These are phyloP conservation scores for Eremophila alpestris DNA, from an alignment of 2,797 vertebrate species.

Conservation along the genomic window DNA sequence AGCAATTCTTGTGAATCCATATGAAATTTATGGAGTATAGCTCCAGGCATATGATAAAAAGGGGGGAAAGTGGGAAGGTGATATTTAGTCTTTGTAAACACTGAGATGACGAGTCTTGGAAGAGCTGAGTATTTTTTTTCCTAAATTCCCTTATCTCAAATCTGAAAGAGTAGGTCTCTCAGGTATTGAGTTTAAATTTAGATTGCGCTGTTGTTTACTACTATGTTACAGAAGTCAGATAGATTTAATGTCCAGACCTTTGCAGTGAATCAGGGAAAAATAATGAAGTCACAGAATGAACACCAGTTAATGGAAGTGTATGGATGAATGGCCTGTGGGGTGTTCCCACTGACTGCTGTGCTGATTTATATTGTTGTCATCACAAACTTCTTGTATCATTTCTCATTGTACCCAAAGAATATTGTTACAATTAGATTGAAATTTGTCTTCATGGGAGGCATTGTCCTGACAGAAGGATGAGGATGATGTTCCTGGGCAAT, in stretches of 20 bases:
- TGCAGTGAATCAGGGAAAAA: neutral
- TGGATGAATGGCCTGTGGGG: neutral
- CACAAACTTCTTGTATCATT: neutral
- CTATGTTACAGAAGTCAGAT: neutral
- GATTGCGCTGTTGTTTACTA: neutral
- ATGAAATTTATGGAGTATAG: neutral
- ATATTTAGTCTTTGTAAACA: neutral
- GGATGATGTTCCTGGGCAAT: neutral
- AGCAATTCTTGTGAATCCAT: neutral
- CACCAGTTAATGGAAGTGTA: neutral
- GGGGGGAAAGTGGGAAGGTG: neutral
- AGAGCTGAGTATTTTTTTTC: neutral
- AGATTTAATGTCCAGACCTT: neutral
- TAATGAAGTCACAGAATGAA: neutral
- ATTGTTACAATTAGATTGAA: neutral
- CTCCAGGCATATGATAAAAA: neutral
- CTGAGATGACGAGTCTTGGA: neutral
- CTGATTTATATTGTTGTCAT: constrained; percentile 24
- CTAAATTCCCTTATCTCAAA: neutral
- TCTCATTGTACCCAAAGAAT: neutral
- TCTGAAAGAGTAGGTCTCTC: neutral
- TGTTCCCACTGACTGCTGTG: constrained; percentile 15
- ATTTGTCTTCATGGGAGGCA: neutral
- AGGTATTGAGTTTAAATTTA: constrained; percentile 15
- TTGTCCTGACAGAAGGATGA: neutral